phyloP scores from a whole-genome alignment of 2,113 vertebrate genomes.

The Crocuta crocuta region DNA sequence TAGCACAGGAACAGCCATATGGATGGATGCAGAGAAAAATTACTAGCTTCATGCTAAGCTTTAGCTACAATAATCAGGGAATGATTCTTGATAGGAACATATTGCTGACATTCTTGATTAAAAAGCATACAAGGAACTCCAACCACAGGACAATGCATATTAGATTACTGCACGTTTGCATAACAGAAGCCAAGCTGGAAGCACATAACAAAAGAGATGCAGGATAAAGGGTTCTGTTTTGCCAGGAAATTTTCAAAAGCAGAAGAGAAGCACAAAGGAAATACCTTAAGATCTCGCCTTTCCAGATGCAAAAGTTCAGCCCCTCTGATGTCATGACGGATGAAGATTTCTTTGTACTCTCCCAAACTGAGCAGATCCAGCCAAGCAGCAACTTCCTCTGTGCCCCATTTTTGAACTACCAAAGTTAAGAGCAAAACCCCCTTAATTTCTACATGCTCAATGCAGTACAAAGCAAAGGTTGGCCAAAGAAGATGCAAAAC shows the following conservation, averaged over 20 bases:
- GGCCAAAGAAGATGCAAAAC: conserved; percentile 89
- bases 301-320: conserved; percentile 99
- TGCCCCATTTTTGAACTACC: conserved; percentile 99
- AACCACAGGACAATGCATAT: conserved; percentile 75
- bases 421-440: conserved; percentile 97
- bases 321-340: conserved; percentile 98
- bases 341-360: conserved; percentile 99
- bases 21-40: conserved; percentile 26
- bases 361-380: conserved; percentile 99
- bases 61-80: conserved; percentile 19
- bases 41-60: conserved; percentile 65
- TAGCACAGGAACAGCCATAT: conserved; percentile 39
- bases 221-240: conserved; percentile 82
- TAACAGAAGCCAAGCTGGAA: conserved; percentile 88
- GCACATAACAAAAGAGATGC: conserved; percentile 82
- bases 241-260: conserved; percentile 85
- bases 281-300: conserved; percentile 99
- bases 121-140: conserved; percentile 78
- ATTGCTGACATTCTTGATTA: conserved; percentile 54
- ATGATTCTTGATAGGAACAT: conserved; percentile 29
- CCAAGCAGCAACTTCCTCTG: conserved; percentile 99
- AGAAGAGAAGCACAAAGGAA: conserved; percentile 90
- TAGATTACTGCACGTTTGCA: conserved; percentile 81
- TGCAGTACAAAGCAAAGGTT: conserved; percentile 92
- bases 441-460: conserved; percentile 94